phyloP scores from a whole-genome alignment of 1,140 invertebrate genomes.

The Asobara japonica region DNA sequence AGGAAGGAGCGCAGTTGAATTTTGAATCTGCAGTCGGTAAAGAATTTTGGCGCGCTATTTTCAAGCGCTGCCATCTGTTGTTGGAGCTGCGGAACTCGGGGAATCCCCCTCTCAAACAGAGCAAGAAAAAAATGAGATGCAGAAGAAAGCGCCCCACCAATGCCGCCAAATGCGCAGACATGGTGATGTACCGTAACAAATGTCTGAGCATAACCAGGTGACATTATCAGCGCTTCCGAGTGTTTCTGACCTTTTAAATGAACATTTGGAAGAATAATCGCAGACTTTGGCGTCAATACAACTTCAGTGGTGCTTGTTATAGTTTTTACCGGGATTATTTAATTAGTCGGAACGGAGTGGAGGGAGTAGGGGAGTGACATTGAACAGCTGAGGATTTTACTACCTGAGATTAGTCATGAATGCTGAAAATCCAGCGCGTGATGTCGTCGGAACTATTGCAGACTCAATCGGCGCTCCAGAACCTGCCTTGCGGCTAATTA shows the following conservation, averaged over 20 bases:
- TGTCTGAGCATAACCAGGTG: neutral
- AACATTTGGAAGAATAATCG: neutral
- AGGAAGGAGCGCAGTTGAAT: too few species aligned
- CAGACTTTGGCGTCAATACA: neutral
- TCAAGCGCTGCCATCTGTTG: too few species aligned
- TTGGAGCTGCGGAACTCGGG: too few species aligned
- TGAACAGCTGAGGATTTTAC: neutral
- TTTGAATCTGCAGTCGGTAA: too few species aligned
- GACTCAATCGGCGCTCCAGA: constrained; percentile 64
- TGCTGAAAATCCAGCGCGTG: neutral
- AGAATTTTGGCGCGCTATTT: too few species aligned
- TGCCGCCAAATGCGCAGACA: neutral
- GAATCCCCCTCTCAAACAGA: too few species aligned
- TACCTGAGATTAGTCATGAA: neutral
- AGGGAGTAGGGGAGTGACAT: neutral
- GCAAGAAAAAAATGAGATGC: neutral
- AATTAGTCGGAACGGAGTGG: neutral
- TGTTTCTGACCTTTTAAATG: neutral
- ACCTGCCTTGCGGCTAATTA: constrained; percentile 74
- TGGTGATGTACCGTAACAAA: neutral
- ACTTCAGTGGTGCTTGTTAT: neutral
- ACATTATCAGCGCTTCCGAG: neutral
- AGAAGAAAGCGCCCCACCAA: neutral
- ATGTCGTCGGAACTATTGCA: constrained; percentile 46
- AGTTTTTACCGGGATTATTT: neutral